phyloP scores from a whole-genome alignment of 2,113 vertebrate genomes.

The Epinephelus fuscoguttatus region DNA sequence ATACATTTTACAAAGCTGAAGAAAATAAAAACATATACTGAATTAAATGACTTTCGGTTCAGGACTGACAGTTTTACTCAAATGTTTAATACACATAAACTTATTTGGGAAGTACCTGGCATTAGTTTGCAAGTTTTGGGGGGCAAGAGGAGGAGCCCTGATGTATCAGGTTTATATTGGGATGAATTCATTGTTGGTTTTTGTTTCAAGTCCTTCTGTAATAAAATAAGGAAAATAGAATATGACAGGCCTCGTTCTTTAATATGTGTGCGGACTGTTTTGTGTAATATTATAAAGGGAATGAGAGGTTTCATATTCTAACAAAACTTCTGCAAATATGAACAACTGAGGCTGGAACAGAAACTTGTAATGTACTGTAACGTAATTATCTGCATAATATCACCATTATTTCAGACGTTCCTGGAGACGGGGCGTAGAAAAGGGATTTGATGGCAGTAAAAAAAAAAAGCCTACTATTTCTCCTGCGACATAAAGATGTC shows the following conservation, averaged over 20 bases:
- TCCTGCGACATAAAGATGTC: constrained; percentile 5
- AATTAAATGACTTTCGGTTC: too few species aligned
- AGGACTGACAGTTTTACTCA: too few species aligned
- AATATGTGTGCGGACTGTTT: background rate
- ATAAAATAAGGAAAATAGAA: background rate
- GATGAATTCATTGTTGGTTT: background rate
- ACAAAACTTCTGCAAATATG: constrained; percentile 2
- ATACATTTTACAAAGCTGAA: too few species aligned
- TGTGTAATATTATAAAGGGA: background rate
- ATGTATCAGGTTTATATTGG: too few species aligned
- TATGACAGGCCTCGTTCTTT: background rate
- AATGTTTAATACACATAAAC: too few species aligned
- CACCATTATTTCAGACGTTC: background rate
- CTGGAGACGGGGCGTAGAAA: background rate
- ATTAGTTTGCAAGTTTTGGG: too few species aligned
- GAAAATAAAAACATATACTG: too few species aligned
- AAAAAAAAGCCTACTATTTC: constrained; percentile 13
- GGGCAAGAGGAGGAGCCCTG: too few species aligned
- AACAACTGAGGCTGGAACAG: background rate
- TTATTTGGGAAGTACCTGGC: too few species aligned
- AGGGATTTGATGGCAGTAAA: constrained; percentile 1
- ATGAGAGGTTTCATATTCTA: background rate
- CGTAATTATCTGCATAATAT: constrained; percentile 11
- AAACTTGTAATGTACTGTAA: background rate
- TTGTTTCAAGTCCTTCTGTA: background rate